Evolutionary conservation across 2,888 invertebrate genomes (phyloP).

Genomic region (Proisotoma minuta): DNA sequence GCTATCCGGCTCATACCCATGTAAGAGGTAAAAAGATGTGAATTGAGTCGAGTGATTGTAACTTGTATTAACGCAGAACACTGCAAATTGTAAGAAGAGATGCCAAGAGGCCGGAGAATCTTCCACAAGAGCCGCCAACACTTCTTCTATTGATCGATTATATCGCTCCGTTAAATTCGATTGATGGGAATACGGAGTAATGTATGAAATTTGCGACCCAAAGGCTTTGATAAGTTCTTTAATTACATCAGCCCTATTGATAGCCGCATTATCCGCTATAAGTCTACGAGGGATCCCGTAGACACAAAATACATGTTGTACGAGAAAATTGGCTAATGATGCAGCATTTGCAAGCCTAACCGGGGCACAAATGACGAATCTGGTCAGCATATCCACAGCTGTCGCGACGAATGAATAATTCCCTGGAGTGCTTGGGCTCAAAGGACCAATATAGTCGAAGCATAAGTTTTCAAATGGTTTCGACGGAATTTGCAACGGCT

Average conservation of each 20-base stretch:
- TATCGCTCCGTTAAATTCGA: neutral
- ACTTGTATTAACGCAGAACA: neutral
- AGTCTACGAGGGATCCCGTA: no score
- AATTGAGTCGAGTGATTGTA: neutral
- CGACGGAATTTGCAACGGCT: neutral
- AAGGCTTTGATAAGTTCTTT: no score
- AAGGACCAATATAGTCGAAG: neutral
- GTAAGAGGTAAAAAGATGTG: neutral
- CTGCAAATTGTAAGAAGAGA: neutral
- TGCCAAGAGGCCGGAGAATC: no score
- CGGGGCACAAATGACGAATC: neutral
- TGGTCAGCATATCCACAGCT: no score
- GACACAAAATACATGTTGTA: neutral
- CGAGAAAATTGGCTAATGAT: neutral
- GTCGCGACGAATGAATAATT: neutral
- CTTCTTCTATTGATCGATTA: neutral
- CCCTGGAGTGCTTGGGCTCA: neutral
- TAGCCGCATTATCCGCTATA: neutral
- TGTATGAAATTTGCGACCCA: no score
- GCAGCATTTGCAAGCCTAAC: neutral
- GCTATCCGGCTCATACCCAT: neutral
- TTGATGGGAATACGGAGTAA: no score
- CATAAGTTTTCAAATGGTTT: neutral
- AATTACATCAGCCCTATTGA: no score
- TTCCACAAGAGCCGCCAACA: no score